These are phyloP conservation scores for Lepidurus couesii DNA, from an alignment of 1,140 invertebrate genomes.

Conservation along the genomic window DNA sequence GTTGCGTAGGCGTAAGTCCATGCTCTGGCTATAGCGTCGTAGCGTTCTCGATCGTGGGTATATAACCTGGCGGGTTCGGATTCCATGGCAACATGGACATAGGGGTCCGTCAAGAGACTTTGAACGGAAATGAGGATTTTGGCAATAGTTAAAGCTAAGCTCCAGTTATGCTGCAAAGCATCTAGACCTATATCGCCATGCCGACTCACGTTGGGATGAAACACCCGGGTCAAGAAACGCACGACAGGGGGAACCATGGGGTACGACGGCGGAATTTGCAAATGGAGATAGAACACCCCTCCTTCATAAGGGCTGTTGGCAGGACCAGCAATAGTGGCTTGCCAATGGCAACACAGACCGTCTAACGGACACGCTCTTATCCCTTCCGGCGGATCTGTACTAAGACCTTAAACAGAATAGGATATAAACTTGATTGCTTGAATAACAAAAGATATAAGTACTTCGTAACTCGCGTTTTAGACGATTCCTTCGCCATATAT, in stretches of 20 bases:
- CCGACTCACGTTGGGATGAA: slow-evolving; percentile 90
- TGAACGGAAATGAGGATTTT: slow-evolving; percentile 86
- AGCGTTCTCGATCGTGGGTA: slow-evolving; percentile 62
- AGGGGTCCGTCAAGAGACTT: slow-evolving; percentile 87
- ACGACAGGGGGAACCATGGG: slow-evolving; percentile 86
- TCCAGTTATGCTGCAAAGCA: slow-evolving; percentile 94
- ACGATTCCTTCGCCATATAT: slow-evolving; percentile 66
- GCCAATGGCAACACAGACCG: slow-evolving; percentile 71
- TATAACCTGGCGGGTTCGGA: slow-evolving; percentile 77
- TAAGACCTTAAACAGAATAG: slow-evolving; percentile 46
- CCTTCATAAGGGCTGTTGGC: slow-evolving; percentile 87
- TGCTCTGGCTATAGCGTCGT: slow-evolving; percentile 71
- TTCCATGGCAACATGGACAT: slow-evolving; percentile 86
- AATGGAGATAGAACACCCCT: slow-evolving; percentile 77
- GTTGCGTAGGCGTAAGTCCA: slow-evolving; percentile 94
- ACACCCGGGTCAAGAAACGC: slow-evolving; percentile 79
- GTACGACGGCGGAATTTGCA: slow-evolving; percentile 57
- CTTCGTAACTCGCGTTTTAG: slow-evolving; percentile 67
- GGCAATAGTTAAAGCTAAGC: slow-evolving; percentile 80
- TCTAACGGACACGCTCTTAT: slow-evolving; percentile 83
- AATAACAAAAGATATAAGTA: slow-evolving; percentile 35
- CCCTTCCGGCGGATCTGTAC: slow-evolving; percentile 79
- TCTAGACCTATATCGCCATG: slow-evolving; percentile 95
- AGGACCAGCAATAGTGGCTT: slow-evolving; percentile 82
- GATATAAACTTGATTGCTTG: slow-evolving; percentile 26